A percentile compares a stretch with the other conserved stretches of the same genome.
Evolutionary conservation across 2,797 vertebrate genomes (phyloP).

Genomic region (Labroides dimidiatus): DNA sequence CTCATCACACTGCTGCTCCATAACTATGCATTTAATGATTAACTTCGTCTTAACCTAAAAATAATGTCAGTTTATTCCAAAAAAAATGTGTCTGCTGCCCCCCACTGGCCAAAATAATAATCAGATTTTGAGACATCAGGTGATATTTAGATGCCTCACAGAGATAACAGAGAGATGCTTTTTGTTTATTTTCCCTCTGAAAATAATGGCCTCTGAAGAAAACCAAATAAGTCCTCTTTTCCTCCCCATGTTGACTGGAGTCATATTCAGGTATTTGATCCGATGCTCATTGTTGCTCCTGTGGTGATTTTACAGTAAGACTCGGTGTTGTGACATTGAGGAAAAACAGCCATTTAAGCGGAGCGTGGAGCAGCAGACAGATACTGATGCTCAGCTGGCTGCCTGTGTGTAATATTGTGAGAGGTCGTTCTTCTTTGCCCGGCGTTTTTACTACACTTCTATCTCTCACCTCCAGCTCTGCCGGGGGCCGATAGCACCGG

Average conservation of each 20-base stretch:
- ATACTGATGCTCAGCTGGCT: constrained; percentile 57
- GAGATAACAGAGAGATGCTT: too few species aligned
- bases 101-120: not conserved
- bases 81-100: not conserved
- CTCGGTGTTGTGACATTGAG: constrained; percentile 54
- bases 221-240: not conserved
- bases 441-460: constrained; percentile 63
- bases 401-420: constrained; percentile 56
- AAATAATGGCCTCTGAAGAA: too few species aligned
- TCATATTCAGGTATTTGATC: constrained; percentile 9
- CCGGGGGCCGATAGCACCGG: constrained; percentile 59
- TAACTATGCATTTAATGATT: too few species aligned
- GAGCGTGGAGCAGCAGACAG: constrained; percentile 47
- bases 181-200: too few species aligned
- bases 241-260: not conserved
- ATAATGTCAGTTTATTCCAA: too few species aligned
- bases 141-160: not conserved
- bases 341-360: constrained; percentile 55
- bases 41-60: too few species aligned
- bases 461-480: constrained; percentile 75
- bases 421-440: constrained; percentile 69
- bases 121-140: not conserved
- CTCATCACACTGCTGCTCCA: too few species aligned
- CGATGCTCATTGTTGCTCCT: constrained; percentile 30
- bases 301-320: constrained; percentile 16